Conservation (phyloP, 2,797 vertebrate genomes). For the Tragelaphus oryx region DNA sequence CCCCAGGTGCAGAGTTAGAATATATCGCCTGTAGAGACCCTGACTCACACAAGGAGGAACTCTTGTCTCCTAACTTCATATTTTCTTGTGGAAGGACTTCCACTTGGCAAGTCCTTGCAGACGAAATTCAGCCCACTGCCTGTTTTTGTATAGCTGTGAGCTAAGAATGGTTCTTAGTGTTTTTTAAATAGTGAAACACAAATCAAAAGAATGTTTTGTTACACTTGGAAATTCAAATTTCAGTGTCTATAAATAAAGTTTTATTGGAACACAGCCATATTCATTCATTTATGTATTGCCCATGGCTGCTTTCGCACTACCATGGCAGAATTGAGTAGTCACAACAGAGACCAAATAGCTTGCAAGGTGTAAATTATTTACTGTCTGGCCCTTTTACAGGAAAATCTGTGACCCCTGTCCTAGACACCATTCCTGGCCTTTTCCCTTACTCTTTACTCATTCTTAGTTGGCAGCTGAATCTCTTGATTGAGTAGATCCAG, state of each 20-base stretch:
- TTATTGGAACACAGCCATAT: neutral
- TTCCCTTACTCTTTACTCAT: neutral
- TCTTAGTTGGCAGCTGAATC: neutral
- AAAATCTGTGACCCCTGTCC: neutral
- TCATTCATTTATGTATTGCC: neutral
- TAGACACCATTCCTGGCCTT: neutral
- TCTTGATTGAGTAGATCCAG: neutral
- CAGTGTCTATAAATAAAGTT: neutral
- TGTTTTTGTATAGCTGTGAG: neutral
- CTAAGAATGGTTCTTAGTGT: neutral
- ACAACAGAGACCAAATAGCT: neutral
- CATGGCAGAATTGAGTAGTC: neutral
- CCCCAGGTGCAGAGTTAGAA: neutral
- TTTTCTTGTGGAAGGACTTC: neutral
- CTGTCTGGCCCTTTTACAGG: neutral
- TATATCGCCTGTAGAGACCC: neutral
- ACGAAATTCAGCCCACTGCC: neutral
- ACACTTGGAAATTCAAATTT: neutral
- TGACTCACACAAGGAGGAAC: neutral
- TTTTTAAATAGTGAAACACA: neutral
- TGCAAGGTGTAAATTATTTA: neutral
- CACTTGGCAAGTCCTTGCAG: neutral
- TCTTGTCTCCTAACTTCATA: neutral
- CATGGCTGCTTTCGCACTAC: neutral
- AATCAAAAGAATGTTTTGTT: neutral